These are phyloP conservation scores for Neopipo cinnamomea DNA, from an alignment of 2,113 vertebrate species.

Conservation along the genomic window DNA sequence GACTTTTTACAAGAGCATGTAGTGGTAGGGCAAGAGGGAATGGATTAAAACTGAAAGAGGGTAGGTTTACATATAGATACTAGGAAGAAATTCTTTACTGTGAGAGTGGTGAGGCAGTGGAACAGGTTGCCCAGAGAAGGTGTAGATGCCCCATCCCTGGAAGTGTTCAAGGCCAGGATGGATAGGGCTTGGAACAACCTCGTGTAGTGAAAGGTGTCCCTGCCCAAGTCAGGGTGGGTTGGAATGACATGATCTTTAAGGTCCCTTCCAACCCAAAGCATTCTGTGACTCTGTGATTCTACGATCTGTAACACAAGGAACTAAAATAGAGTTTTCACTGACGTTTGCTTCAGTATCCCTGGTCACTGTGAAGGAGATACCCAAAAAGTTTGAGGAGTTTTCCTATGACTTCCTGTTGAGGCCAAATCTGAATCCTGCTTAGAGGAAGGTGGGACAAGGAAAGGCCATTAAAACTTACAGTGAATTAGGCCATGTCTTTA, in stretches of 20 bases:
- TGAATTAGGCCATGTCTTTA: not conserved
- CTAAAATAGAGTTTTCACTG: not conserved
- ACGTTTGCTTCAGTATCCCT: not conserved
- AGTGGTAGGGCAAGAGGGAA: not conserved
- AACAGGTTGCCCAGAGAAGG: not conserved
- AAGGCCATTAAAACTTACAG: not conserved
- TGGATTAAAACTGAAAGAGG: not conserved
- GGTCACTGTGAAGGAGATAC: not conserved
- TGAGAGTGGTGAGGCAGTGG: not conserved
- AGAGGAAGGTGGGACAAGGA: not conserved
- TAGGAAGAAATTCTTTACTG: not conserved
- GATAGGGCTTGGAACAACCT: not conserved
- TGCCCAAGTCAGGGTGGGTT: not conserved
- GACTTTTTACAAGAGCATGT: not conserved
- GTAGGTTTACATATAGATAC: not conserved
- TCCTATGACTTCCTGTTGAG: not conserved
- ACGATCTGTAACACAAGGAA: not conserved
- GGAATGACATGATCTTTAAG: not conserved
- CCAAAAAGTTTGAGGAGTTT: not conserved
- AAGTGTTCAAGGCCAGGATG: not conserved
- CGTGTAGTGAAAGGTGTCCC: not conserved
- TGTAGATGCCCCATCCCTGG: not conserved
- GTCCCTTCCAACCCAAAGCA: not conserved
- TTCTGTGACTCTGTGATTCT: not conserved
- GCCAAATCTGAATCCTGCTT: not conserved